These are phyloP conservation scores for Pteruthius melanotis DNA, from an alignment of 2,113 vertebrate species.

Conservation along the genomic window DNA sequence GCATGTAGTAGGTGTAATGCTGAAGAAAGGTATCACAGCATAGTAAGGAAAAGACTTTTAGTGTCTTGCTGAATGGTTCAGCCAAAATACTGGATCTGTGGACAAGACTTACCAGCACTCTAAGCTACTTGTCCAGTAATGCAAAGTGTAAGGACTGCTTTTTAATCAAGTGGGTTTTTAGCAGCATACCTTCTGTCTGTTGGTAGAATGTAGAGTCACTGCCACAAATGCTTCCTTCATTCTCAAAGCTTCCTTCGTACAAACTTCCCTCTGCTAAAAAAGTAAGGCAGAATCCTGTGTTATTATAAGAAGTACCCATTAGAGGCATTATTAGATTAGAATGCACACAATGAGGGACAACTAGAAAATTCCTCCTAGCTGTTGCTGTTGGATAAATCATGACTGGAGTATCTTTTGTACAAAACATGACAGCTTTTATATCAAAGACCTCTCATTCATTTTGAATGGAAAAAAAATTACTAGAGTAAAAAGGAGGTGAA, in stretches of 20 bases:
- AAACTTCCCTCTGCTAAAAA: conserved; percentile 78
- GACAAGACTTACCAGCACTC: not conserved
- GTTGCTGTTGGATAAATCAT: not conserved
- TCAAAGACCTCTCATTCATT: not conserved
- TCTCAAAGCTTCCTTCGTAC: conserved; percentile 86
- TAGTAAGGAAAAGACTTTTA: not conserved
- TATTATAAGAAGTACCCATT: not conserved
- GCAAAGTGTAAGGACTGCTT: not conserved
- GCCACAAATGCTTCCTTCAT: conserved; percentile 89
- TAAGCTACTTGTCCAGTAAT: not conserved
- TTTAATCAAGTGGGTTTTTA: not conserved
- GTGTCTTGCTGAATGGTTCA: not conserved
- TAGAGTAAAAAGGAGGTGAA: not conserved
- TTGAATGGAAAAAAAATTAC: not conserved
- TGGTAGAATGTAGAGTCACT: conserved; percentile 91
- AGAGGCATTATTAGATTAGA: not conserved
- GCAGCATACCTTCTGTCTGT: conserved; percentile 87
- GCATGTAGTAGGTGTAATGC: not conserved
- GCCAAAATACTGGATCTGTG: not conserved
- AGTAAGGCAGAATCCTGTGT: not conserved
- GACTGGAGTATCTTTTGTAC: not conserved
- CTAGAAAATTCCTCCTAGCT: not conserved
- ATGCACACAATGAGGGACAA: not conserved
- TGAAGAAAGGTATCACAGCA: not conserved
- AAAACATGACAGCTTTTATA: not conserved